phyloP scores from a whole-genome alignment of 2,888 invertebrate species.

The Oligia strigilis region DNA sequence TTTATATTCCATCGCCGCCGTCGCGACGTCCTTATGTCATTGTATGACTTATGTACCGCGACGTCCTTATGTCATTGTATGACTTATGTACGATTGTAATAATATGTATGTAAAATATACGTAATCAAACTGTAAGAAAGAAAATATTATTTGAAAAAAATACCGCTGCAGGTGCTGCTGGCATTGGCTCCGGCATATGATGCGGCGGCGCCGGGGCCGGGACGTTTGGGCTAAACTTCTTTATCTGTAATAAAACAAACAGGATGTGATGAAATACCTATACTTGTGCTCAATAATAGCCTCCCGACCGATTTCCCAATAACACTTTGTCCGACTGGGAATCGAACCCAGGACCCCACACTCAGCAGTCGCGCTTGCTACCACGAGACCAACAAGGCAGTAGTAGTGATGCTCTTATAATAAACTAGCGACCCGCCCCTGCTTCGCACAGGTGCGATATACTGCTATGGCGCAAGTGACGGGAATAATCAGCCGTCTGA shows the following conservation, averaged over 20 bases:
- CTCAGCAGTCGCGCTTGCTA: no score
- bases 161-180: conserved; percentile 33
- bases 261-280: neutral
- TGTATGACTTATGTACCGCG: no score
- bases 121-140: neutral
- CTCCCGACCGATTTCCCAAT: no score
- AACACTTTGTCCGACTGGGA: no score
- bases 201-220: neutral
- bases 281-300: neutral
- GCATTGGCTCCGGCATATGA: conserved; percentile 36
- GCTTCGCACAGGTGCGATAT: no score
- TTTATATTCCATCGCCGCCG: neutral
- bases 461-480: no score
- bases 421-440: no score
- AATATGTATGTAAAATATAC: conserved; percentile 1
- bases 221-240: conserved; percentile 14
- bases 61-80: neutral
- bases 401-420: no score
- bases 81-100: neutral
- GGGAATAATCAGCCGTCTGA: no score
- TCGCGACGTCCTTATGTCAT: no score
- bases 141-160: conserved; percentile 1
- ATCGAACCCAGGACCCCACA: no score
- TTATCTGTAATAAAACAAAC: conserved; percentile 38
- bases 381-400: no score